Base-by-base conservation (phyloP, 2,797 vertebrate species). In the Sciaenops ocellatus region DNA sequence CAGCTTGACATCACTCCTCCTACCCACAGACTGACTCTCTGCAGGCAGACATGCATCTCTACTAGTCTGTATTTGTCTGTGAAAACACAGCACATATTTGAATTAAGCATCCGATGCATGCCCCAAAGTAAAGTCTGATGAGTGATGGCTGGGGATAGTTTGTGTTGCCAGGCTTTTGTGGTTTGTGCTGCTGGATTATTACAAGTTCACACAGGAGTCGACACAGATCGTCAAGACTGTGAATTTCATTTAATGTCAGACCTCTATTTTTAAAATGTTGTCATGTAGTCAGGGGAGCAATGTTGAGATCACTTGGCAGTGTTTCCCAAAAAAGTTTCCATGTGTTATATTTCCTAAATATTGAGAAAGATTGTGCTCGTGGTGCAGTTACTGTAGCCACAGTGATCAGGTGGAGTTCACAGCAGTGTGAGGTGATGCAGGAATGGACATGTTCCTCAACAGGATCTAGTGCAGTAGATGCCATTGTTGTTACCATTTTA, bases 11-110 rank as follows among this genome's bases (percentile, higher is more conserved):
- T 63, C 22, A 2, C 69, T 78, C 22, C 55, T 52, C 30, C 41
- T 48, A 10, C 55, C 17, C 54, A 22, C 65, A 80, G 69, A 72
- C 66, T 44, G 20, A 59, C 70, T 41, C n/a, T 76, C 57, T 72
- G 69, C 63, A 80, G 46, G 65, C 48, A 41, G 10, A 30, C 26
- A 68, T 70, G 9, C 42, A 81, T 69, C 70, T 71, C 66, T 70
- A 22, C 84, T 70, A n/a, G 82, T 91, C 87, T 84, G 89, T 78
- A 88, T 83, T 57, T 73, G 83, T 69, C 77, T 73, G 34, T 55
- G 74, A 83, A 82, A 86, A 83, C 56, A 71, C n/a, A 13, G 46
- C 61, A 47, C 81, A 89, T 85, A 76, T 47, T 85, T 81, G 73
- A 50, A 78, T 78, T 54, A 69, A 76, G 30, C 67, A 76, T 73